Evolutionary conservation across 2,888 invertebrate species (phyloP), one percentile per base, ranked within the genome.

Genomic region (Lepidocyrtoides sp.): DNA sequence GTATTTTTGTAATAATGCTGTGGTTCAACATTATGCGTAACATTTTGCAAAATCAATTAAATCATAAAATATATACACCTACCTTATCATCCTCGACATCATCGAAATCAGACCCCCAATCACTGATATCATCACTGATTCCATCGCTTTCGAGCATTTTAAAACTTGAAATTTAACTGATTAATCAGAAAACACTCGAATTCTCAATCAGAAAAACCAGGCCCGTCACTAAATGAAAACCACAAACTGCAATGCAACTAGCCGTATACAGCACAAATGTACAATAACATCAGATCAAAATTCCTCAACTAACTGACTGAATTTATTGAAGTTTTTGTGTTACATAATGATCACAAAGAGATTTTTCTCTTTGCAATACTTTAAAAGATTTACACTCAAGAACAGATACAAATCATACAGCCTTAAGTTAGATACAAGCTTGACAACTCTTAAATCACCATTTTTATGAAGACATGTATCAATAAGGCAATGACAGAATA

Each of bases 61-160:
- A 60, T 5, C 3, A 79, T 12, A 79, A 29, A 79, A 36, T 36
- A 54, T 63, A 3, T n/a, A n/a, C n/a, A n/a, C n/a, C n/a, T 82
- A 89, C 89, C 89, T 89, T 88, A 0, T 92, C 82, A 54, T 86
- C 89, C 17, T 86, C 89, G 10, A 86, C 86, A 77, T 89, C 89
- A 79, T 91, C 91, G 17, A 91, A 94, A 83, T 94, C 94, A 32
- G 94, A 94, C 81, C 94, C 94, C 94, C 94, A 94, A 86, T 93
- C 93, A 85, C 93, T 93, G 48, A 91, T 92, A 60, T 93, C 93
- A 57, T 93, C 93, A 92, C 92, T 93, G 17, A 92, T 89, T 32
- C 93, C 93, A 60, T 93, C 93, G 75, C 92, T 93, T 91, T 92
- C 92, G 63, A 92, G 75, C 89, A 92, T 91, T 81, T 91, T 92